Percentiles rank a stretch among this genome's conserved stretches.
These are phyloP conservation scores for Brachyopa scutellaris DNA, from an alignment of 2,888 invertebrate genomes.

Conservation along the genomic window DNA sequence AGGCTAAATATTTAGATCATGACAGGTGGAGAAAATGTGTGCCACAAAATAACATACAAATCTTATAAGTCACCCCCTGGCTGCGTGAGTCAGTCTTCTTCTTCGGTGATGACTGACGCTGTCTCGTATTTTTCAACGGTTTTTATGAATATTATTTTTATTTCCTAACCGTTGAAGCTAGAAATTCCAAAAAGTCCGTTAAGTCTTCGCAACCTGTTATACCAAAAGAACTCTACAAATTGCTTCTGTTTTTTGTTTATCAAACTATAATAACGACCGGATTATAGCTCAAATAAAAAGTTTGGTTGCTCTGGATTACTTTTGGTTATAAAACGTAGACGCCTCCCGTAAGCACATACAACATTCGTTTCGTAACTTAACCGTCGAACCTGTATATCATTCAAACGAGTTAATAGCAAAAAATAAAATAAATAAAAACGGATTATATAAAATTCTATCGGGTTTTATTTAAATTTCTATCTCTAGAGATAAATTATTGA, in stretches of 20 bases:
- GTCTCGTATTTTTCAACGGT: no score
- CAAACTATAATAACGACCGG: neutral
- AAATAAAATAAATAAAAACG: neutral
- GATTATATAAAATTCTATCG: conserved; percentile 28
- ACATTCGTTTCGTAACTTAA: conserved; percentile 9
- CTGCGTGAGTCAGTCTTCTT: no score
- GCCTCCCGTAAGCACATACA: neutral
- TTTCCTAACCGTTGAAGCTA: no score
- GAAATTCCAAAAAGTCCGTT: neutral
- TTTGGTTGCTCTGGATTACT: neutral
- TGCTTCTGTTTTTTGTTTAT: neutral
- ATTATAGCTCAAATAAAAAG: neutral
- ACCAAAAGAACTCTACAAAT: neutral
- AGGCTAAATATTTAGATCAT: no score
- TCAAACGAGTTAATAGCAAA: conserved; percentile 1
- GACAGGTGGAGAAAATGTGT: no score
- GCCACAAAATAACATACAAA: no score
- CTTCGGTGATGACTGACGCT: no score
- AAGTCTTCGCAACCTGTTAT: neutral
- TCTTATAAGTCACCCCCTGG: no score
- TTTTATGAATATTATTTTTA: no score
- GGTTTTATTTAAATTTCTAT: conserved; percentile 21
- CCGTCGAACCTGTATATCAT: conserved; percentile 17
- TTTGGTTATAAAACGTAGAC: neutral
- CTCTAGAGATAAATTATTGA: conserved; percentile 4